Conservation (phyloP, 2,888 invertebrate species). For the Orchestes rusci region DNA sequence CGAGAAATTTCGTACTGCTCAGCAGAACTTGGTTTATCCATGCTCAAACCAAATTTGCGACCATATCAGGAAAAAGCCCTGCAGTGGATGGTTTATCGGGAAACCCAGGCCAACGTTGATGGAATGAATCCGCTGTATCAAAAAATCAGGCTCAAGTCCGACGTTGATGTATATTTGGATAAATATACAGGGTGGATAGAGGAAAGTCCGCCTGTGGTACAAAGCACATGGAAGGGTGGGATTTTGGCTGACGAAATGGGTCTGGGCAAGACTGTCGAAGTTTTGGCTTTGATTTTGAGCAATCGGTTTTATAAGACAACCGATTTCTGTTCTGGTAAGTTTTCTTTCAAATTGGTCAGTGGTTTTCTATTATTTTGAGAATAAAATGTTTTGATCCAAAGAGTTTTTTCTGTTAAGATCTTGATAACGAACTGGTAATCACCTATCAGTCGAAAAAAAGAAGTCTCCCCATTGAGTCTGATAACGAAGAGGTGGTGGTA, state of each 20-base stretch:
- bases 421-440: constrained; percentile 14
- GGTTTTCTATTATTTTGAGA: too few species aligned
- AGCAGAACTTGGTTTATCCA: constrained; percentile 27
- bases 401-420: too few species aligned
- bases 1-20: constrained; percentile 7
- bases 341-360: too few species aligned
- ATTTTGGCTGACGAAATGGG: constrained; percentile 80
- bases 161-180: constrained; percentile 38
- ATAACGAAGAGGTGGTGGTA: constrained; percentile 5
- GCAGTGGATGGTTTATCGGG: constrained; percentile 60
- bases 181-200: constrained; percentile 45
- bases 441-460: constrained; percentile 17
- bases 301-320: too few species aligned
- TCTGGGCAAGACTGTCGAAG: constrained; percentile 72
- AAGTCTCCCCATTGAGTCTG: constrained; percentile 8
- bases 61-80: constrained; percentile 61
- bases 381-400: too few species aligned
- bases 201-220: constrained; percentile 37
- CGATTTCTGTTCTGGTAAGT: too few species aligned
- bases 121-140: constrained; percentile 37
- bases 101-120: constrained; percentile 38
- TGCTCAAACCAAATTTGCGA: constrained; percentile 51
- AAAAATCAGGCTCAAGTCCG: constrained; percentile 33
- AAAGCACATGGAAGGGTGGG: constrained; percentile 49
- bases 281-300: constrained; percentile 57